Evolutionary conservation across 2,797 vertebrate species (phyloP).

Genomic region (Ibycter americanus): DNA sequence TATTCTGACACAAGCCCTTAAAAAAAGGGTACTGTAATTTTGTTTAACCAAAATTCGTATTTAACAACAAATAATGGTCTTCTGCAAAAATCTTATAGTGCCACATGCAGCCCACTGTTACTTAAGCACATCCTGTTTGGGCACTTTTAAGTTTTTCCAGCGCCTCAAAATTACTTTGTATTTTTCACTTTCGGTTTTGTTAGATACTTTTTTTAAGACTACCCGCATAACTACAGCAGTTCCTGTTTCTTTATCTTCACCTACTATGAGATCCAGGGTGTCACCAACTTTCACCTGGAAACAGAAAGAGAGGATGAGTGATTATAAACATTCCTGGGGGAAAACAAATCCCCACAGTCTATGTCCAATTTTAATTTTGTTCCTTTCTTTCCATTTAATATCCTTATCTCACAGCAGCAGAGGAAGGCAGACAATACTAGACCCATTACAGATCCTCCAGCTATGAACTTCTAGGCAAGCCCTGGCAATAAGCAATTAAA

Average conservation of each 20-base stretch:
- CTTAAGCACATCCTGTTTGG: constrained; percentile 78
- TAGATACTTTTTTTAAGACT: constrained; percentile 79
- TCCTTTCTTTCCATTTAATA: background rate
- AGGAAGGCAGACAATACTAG: background rate
- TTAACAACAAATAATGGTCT: constrained; percentile 10
- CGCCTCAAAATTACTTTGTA: constrained; percentile 85
- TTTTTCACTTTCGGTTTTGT: constrained; percentile 81
- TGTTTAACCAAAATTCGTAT: constrained; percentile 59
- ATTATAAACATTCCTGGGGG: background rate
- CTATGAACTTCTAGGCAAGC: background rate
- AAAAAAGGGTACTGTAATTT: constrained; percentile 54
- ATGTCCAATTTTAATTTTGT: background rate
- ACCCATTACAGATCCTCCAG: background rate
- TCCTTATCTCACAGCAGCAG: background rate
- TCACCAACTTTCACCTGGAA: constrained; percentile 92
- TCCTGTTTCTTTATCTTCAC: constrained; percentile 84
- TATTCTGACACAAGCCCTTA: constrained; percentile 23
- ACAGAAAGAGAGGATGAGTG: background rate
- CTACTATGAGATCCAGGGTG: constrained; percentile 86
- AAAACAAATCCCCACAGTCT: background rate
- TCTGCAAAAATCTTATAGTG: background rate
- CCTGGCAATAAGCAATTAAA: background rate
- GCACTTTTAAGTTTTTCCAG: constrained; percentile 87
- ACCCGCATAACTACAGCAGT: constrained; percentile 87
- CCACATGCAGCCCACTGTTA: constrained; percentile 33